Conservation (phyloP, 2,888 invertebrate genomes). For the Monopis laevigella region DNA sequence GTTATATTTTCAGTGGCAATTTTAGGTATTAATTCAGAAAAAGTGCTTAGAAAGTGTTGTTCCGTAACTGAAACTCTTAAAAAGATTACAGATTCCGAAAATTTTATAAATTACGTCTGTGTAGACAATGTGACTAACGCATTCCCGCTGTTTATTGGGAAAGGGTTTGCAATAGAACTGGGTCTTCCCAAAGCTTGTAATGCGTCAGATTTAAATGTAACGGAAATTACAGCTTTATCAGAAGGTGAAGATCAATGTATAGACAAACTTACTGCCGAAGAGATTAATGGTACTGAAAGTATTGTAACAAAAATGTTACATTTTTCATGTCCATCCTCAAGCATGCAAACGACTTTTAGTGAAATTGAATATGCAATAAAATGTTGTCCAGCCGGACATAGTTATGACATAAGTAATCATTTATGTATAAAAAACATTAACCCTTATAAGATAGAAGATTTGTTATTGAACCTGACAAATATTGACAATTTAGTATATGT, state of each 20-base stretch:
- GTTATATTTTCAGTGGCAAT: too few relatives aligned
- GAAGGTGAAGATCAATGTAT: conserved; percentile 25
- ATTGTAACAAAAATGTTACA: background rate
- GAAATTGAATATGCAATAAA: conserved; percentile 25
- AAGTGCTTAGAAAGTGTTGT: conserved; percentile 49
- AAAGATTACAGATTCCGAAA: conserved; percentile 28
- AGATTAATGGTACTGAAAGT: conserved; percentile 33
- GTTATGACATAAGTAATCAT: conserved; percentile 40
- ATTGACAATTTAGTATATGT: conserved; percentile 38
- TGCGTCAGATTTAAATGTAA: conserved; percentile 25
- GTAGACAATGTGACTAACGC: conserved; percentile 5
- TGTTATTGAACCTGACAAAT: background rate
- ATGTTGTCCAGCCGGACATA: conserved; percentile 46
- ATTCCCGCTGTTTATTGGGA: conserved; percentile 32
- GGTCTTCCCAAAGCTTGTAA: conserved; percentile 39
- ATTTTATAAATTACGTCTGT: conserved; percentile 32
- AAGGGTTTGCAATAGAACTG: conserved; percentile 28
- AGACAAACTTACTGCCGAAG: conserved; percentile 39
- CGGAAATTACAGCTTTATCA: conserved; percentile 19
- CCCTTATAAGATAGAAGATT: conserved; percentile 14
- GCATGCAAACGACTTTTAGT: background rate
- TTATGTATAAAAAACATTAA: conserved; percentile 27
- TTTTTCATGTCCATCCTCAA: background rate
- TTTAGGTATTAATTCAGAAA: too few relatives aligned
- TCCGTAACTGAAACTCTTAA: conserved; percentile 35